These are phyloP conservation scores for Apistogramma diplotaenia DNA, from an alignment of 2,113 vertebrate species.

Conservation along the genomic window DNA sequence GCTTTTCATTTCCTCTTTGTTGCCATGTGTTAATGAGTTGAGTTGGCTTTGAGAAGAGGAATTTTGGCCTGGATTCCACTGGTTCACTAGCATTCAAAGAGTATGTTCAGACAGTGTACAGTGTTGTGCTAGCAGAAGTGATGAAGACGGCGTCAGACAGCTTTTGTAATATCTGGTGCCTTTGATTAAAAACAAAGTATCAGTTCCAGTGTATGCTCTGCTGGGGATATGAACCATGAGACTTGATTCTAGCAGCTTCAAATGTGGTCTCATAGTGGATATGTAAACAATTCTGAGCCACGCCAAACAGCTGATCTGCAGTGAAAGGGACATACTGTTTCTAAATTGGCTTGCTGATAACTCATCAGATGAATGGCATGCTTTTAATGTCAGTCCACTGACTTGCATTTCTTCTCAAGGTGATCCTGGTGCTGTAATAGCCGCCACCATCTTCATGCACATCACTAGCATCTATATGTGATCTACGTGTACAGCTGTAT, in stretches of 20 bases:
- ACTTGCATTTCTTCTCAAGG: neutral
- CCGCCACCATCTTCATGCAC: neutral
- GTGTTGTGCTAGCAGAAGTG: neutral
- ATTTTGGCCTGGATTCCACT: neutral
- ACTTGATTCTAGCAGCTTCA: neutral
- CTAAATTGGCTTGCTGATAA: conserved; percentile 27
- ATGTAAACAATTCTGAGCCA: neutral
- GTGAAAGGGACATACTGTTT: neutral
- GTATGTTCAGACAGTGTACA: neutral
- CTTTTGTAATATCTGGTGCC: neutral
- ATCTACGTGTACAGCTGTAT: too few species aligned
- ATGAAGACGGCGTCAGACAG: neutral
- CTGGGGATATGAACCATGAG: conserved; percentile 15
- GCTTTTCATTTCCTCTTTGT: neutral
- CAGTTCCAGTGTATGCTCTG: neutral
- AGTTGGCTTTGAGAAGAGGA: neutral
- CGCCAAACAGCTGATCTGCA: conserved; percentile 5
- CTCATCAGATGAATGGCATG: conserved; percentile 35
- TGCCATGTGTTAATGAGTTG: neutral
- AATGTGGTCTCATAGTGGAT: conserved; percentile 7
- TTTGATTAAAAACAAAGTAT: conserved; percentile 30
- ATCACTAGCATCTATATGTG: neutral
- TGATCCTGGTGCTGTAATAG: neutral
- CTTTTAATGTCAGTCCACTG: neutral
- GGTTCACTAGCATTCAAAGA: neutral